Conservation (phyloP, 1,140 invertebrate genomes). For the Drosophila bifasciata region DNA sequence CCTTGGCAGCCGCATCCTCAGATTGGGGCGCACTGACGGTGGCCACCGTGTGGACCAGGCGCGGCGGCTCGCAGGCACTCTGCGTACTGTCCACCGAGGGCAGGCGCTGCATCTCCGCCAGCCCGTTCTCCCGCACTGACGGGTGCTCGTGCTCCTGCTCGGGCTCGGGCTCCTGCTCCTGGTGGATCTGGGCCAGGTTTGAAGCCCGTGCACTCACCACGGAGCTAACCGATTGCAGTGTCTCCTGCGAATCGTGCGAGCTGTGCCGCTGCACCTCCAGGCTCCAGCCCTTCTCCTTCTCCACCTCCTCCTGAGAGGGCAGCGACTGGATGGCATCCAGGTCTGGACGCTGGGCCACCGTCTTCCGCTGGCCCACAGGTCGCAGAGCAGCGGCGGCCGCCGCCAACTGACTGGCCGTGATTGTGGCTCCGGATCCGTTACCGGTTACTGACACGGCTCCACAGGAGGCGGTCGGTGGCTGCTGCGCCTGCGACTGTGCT, state of each 20-base stretch:
- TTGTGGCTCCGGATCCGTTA: constrained; percentile 33
- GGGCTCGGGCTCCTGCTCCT: constrained; percentile 6
- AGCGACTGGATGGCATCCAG: constrained; percentile 79
- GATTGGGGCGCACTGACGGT: constrained; percentile 51
- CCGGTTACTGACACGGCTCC: no score
- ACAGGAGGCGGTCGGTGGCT: no score
- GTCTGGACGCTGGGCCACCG: constrained; percentile 57
- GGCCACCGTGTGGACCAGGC: constrained; percentile 68
- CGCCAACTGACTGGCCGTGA: constrained; percentile 62
- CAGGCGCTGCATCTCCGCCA: constrained; percentile 58
- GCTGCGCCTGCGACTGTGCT: not conserved
- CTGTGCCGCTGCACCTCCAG: constrained; percentile 75
- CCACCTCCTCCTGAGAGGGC: constrained; percentile 63
- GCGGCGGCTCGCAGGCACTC: constrained; percentile 66
- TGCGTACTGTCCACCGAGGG: constrained; percentile 73
- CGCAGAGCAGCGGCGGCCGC: constrained; percentile 63
- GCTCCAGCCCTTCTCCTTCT: constrained; percentile 66
- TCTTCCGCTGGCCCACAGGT: constrained; percentile 54
- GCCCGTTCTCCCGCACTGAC: constrained; percentile 35
- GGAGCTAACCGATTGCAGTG: constrained; percentile 55
- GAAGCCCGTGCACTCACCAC: constrained; percentile 60
- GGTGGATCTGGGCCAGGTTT: constrained; percentile 50
- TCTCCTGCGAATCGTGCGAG: constrained; percentile 78
- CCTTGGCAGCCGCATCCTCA: constrained; percentile 63
- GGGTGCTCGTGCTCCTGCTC: no score